Evolutionary conservation across 2,888 invertebrate genomes (phyloP), one percentile per base, ranked within the genome.

Genomic region (Tubiluchus corallicola): DNA sequence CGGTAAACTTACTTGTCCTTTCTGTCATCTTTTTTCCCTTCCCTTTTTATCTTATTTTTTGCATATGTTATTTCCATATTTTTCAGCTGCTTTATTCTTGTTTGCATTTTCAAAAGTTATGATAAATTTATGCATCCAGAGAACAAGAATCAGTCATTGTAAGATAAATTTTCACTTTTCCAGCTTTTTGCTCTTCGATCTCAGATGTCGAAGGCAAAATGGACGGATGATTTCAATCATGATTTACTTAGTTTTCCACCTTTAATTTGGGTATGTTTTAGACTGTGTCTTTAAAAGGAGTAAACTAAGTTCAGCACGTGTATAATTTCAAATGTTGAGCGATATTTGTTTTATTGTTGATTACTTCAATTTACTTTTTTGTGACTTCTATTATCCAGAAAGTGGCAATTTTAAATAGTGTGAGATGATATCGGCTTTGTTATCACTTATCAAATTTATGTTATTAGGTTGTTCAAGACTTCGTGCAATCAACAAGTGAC

Each of bases 171-270:
- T 38, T 42, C 9, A 9, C 13, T 42, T 9, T 44, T 41, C 4
- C 41, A 53, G 47, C 43, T 53, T 38, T 53, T 53, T 48, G 53
- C 53, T 17, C 41, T 53, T n/a, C 21, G 51, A 21, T 53, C 53
- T 1, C 52, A 53, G 39, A 45, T 53, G 47, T 48, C 52, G 2
- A 47, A 48, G 38, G 44, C 45, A n/a, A 51, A 53, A 41, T 53
- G 52, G 52, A 50, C 45, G 3, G 40, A 21, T 38, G 50, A 51
- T 5, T 53, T 53, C 37, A 50, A 49, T 42, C 45, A 49, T 37
- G 50, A 53, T 44, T 37, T 53, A 5, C 41, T 53, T 4, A 47
- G 43, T 18, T 53, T 53, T 44, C 53, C 53, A 9, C 53, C 53
- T 16, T 41, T 53, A 2, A 38, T 51, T 40, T 53, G 53, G 53